A percentile compares a stretch with the other conserved stretches of the same genome.
Evolutionary conservation across 1,140 invertebrate genomes (phyloP).

Genomic region (Drosophila subpulchrella): DNA sequence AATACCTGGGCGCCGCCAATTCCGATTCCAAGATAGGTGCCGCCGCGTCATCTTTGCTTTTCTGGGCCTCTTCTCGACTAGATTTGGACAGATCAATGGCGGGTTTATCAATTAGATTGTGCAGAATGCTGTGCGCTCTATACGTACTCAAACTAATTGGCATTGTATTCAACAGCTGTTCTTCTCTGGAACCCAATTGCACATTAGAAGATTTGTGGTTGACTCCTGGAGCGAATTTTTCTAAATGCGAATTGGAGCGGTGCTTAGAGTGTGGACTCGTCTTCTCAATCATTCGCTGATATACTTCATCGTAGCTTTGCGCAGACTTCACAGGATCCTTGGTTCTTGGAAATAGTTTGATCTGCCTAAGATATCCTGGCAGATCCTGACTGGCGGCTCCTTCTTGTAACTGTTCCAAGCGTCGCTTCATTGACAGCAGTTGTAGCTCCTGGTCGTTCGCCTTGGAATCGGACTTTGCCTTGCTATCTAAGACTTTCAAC

Average conservation of each 20-base stretch:
- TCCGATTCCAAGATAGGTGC: neutral
- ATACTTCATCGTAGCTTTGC: constrained; percentile 11
- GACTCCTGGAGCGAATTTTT: neutral
- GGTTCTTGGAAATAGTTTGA: neutral
- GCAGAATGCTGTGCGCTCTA: neutral
- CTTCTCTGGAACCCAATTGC: neutral
- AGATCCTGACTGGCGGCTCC: too few relatives aligned
- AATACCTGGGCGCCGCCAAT: constrained; percentile 41
- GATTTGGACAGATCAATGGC: constrained; percentile 9
- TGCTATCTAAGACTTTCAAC: neutral
- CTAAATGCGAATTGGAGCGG: too few relatives aligned
- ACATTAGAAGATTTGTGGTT: neutral
- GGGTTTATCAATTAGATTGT: constrained; percentile 20
- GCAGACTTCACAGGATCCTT: neutral
- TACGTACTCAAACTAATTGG: constrained; percentile 28
- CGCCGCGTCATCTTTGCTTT: neutral
- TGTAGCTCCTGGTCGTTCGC: neutral
- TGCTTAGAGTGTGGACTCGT: constrained; percentile 10
- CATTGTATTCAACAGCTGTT: neutral
- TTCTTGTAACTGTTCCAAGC: neutral
- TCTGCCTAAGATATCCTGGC: neutral
- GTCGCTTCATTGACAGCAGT: constrained; percentile 18
- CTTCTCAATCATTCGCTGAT: constrained; percentile 45
- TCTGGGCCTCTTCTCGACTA: constrained; percentile 15
- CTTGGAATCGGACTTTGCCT: neutral